Evolutionary conservation across 1,140 invertebrate genomes (phyloP).

Genomic region (Drosophila nigromelanica): DNA sequence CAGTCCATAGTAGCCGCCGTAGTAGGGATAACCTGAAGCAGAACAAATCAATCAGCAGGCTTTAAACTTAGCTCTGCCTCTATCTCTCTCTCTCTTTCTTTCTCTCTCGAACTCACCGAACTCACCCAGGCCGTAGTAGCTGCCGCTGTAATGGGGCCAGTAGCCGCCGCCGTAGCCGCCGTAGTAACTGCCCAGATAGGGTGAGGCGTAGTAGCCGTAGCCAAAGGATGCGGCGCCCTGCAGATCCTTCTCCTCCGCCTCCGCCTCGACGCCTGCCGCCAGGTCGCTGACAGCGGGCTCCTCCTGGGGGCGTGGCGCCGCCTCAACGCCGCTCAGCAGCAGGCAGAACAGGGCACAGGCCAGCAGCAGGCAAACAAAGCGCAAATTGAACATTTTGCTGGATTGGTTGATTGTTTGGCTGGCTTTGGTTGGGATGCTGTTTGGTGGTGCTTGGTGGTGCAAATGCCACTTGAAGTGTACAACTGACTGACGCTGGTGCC

Average conservation of each 20-base stretch:
- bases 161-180: slow-evolving; percentile 59
- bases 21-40: slow-evolving; percentile 73
- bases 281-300: slow-evolving; percentile 48
- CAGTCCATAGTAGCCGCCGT: slow-evolving; percentile 77
- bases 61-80: not conserved
- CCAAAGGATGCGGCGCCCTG: slow-evolving; percentile 70
- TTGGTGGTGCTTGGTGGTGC: slow-evolving; percentile 22
- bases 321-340: slow-evolving; percentile 37
- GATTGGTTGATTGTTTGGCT: slow-evolving; percentile 2
- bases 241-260: slow-evolving; percentile 72
- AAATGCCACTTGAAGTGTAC: slow-evolving; percentile 74
- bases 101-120: slow-evolving; percentile 16
- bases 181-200: slow-evolving; percentile 63
- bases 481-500: slow-evolving; percentile 65
- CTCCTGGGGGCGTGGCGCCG: slow-evolving; percentile 63
- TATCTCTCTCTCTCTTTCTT: not conserved
- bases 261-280: slow-evolving; percentile 61
- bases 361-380: slow-evolving; percentile 50
- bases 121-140: slow-evolving; percentile 71
- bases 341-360: slow-evolving; percentile 50
- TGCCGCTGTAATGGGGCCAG: slow-evolving; percentile 48
- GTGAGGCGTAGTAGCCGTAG: slow-evolving; percentile 76
- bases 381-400: slow-evolving; percentile 56
- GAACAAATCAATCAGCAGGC: not conserved
- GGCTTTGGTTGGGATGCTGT: slow-evolving; percentile 5